Conservation (phyloP, 2,888 invertebrate genomes). For the Prosapia bicincta region DNA sequence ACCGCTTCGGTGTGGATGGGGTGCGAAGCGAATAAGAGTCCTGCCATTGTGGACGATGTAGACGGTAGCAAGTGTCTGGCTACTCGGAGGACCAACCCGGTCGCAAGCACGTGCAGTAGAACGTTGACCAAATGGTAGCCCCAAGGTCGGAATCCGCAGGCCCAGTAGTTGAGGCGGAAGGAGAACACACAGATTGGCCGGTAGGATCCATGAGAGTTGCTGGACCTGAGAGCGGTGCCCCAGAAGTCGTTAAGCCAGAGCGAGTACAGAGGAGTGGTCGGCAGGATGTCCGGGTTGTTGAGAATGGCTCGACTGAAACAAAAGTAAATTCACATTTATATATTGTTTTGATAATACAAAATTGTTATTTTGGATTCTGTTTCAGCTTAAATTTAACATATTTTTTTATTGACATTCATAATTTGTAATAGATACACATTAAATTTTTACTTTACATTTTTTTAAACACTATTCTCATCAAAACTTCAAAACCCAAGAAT, state of each 20-base stretch:
- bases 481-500: too few species aligned
- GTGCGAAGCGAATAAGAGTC: conserved; percentile 85
- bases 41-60: conserved; percentile 43
- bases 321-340: too few species aligned
- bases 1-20: conserved; percentile 97
- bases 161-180: conserved; percentile 77
- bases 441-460: too few species aligned
- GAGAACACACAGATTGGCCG: conserved; percentile 87
- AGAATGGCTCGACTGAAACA: conserved; percentile 88
- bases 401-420: too few species aligned
- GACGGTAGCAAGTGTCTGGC: conserved; percentile 19
- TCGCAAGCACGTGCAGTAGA: conserved; percentile 79
- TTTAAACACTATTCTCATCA: too few species aligned
- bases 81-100: conserved; percentile 54
- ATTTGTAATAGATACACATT: too few species aligned
- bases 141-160: conserved; percentile 72
- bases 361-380: too few species aligned
- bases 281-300: conserved; percentile 82
- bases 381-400: too few species aligned
- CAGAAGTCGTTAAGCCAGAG: conserved; percentile 94
- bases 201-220: conserved; percentile 96
- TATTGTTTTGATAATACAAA: background rate
- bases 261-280: conserved; percentile 60
- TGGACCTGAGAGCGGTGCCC: conserved; percentile 91
- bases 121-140: conserved; percentile 87